Conservation (phyloP, 1,140 invertebrate species). For the Aleiodes sp. region DNA sequence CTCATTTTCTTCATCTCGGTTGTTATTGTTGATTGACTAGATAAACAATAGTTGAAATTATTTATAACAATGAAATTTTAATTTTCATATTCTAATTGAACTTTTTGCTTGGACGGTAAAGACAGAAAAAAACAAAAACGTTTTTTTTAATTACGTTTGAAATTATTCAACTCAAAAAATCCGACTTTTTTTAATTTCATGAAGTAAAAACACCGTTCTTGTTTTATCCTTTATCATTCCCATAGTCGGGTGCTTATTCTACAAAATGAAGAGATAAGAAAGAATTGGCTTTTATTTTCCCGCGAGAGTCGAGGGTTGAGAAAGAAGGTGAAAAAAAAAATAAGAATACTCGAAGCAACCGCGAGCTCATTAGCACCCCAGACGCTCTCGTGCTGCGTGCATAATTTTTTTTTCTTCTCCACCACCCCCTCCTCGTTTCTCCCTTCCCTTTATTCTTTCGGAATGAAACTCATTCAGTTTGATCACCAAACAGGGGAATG, state of each 20-base stretch:
- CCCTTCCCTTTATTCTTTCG: background rate
- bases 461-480: background rate
- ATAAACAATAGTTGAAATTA: no score
- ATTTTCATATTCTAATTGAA: no score
- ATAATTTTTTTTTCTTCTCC: background rate
- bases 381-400: background rate
- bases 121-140: no score
- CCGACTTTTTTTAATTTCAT: background rate
- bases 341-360: conserved; percentile 13
- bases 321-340: background rate
- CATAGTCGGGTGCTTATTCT: background rate
- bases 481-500: background rate
- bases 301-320: background rate
- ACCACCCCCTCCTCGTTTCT: background rate
- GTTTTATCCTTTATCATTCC: background rate
- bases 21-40: no score
- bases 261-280: conserved; percentile 7
- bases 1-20: no score
- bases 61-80: no score
- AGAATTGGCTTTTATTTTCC: conserved; percentile 12
- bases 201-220: background rate
- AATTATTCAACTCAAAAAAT: background rate
- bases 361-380: conserved; percentile 11
- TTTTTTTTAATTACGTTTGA: no score
- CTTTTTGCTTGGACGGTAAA: no score